Base-by-base conservation (phyloP, 2,797 vertebrate genomes). In the Emydoidea blandingii region DNA sequence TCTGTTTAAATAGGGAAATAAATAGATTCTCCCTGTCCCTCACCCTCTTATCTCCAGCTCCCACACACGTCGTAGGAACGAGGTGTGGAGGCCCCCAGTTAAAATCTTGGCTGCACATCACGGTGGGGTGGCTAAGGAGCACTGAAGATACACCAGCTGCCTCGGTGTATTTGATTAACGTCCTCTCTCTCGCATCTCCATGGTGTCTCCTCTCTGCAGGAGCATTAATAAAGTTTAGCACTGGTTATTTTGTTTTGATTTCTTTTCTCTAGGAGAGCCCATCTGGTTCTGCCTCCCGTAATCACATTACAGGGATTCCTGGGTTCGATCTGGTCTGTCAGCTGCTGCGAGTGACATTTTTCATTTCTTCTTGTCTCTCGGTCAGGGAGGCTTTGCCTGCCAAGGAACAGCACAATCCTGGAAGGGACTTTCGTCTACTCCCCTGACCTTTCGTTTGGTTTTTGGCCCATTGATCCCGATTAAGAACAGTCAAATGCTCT, bases 31-130 rank as follows among this genome's bases (percentile, higher is more conserved):
- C 72, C 25, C 74, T 0, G 85, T 54, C 53, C 1, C 50, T 93
- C 7, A 68, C n/a, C 12, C 92, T 88, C 95, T 84, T 78, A 78
- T 80, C 94, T 89, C 92, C 23, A 47, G 49, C 62, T 54, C 88
- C 21, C 95, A 41, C 21, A 81, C 90, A 29, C 79, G 6, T 2
- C 23, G 62, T 21, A 78, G 78, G 53, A 83, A 49, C 47, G 29
- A 91, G 8, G 54, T 88, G 57, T 8, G 85, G 56, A 92, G 85
- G 82, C 54, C 37, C 86, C 76, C 83, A 79, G 74, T 2, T 5
- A 86, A 89, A 62, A 41, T 1, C 41, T 0, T 57, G 53, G 84
- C 59, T 41, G 53, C 53, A 85, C 18, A 2, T 83, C 53, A 85
- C 95, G 52, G 89, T 80, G 79, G 0, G 0, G 37, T 31, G 50